Base-by-base conservation (phyloP, 2,888 invertebrate genomes). In the Perizoma flavofasciatum region DNA sequence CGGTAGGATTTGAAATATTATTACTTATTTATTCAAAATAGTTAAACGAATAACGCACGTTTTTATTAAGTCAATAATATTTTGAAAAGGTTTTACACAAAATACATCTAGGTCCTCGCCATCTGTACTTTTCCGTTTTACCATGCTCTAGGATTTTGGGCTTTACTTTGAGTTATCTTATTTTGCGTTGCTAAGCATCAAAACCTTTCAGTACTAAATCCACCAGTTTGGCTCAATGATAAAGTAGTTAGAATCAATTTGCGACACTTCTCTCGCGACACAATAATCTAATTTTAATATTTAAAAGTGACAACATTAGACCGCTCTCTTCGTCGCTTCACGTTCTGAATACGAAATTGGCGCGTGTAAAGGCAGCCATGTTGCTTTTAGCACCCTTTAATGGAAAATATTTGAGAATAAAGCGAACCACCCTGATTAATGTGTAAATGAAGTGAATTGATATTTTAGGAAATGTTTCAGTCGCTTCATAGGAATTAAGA, bases 371-470 rank as follows among this genome's bases (percentile, higher is more conserved):
- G 81, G 79, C 83, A 70, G 87, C 88, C 88, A 88, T 89, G 67
- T 86, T 89, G 88, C 86, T 89, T 86, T 88, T 87, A 88, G 80
- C 84, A 85, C 85, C 88, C 88, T 88, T 88, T 90, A 88, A 86
- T 83, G 82, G 82, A 81, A 78, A 81, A 75, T 77, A 72, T 77
- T 76, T 67, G 74, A 72, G 80, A 82, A 81, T 83, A 83, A 84
- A 85, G 82, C 81, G 74, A 80, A 80, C 73, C 76, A 69, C 65
- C 72, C 79, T 82, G 81, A 86, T 86, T 87, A 85, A 84, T 81
- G 84, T 85, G 86, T 80, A 86, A 87, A 88, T 88, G 79, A 85
- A 81, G 74, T 76, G 79, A 84, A 83, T 85, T 86, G 82, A 85
- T 85, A 81, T 85, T 85, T 84, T 77, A 80, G 77, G 73, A 71